Evolutionary conservation across 2,797 vertebrate genomes (phyloP), one percentile per base, ranked within the genome.

Genomic region (Chromis chromis): DNA sequence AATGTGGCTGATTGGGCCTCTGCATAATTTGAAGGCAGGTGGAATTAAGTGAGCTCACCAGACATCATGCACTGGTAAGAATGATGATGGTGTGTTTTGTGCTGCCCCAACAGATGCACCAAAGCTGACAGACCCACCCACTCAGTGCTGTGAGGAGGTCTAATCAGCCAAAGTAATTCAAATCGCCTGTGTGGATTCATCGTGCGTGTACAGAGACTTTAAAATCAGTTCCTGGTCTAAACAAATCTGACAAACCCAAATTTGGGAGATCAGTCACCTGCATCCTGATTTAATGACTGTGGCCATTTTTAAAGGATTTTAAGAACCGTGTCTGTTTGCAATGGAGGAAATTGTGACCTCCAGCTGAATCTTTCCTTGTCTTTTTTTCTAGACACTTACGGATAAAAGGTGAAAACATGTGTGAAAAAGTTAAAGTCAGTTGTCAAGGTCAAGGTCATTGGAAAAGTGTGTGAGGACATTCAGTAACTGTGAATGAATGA

Each of bases 361-460:
- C 19, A 48, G 5, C 19, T 25, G 19, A n/a, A n/a, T 46, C 40
- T 22, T n/a, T 5, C 3, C 59, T n/a, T 52, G 1, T 27, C 17
- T 54, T 42, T 19, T n/a, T 55, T 31, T 39, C 57, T 31, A 8
- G 19, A 1, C 3, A 14, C 17, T 25, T 27, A 24, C 31, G 22
- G 22, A 49, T 21, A 52, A 4, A 28, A 59, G 24, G 21, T 66
- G 12, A 27, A 46, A 33, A 31, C 12, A 33, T 0, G 14, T 53
- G n/a, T 39, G 25, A 21, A 46, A 40, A 27, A 52, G 55, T 56
- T 44, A 8, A 40, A 1, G 24, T 66, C 16, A 40, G 10, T 60
- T n/a, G n/a, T n/a, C n/a, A n/a, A n/a, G 71, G 62, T 75, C 78
- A 78, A 64, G 54, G 68, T 73, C 69, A 48, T 5, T 27, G n/a